Evolutionary conservation across 1,140 invertebrate species (phyloP).

Genomic region (Halesus radiatus): DNA sequence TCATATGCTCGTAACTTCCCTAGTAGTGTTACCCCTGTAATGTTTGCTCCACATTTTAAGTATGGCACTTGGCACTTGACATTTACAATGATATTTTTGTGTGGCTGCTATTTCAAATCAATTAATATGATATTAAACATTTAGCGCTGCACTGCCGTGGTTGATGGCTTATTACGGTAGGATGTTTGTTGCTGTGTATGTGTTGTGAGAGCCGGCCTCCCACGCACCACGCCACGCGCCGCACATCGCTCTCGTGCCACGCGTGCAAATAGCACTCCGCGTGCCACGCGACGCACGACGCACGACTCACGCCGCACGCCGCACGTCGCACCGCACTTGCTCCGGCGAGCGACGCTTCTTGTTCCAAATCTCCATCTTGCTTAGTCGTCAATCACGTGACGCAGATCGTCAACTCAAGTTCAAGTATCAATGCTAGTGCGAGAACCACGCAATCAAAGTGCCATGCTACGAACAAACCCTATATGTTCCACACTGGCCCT

Average conservation of each 20-base stretch:
- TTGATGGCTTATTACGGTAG: constrained; percentile 42
- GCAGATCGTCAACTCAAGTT: constrained; percentile 2
- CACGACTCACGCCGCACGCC: constrained; percentile 58
- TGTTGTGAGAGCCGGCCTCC: constrained; percentile 56
- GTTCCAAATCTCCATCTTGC: constrained; percentile 58
- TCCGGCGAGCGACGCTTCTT: constrained; percentile 48
- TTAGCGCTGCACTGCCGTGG: constrained; percentile 33
- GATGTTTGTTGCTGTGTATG: constrained; percentile 37
- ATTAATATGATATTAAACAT: constrained; percentile 36
- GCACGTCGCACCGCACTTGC: constrained; percentile 59
- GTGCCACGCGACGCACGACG: constrained; percentile 56
- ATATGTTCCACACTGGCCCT: constrained; percentile 42
- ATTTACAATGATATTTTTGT: constrained; percentile 53
- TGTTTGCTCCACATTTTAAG: constrained; percentile 53
- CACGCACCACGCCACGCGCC: constrained; percentile 60
- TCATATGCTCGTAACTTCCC: constrained; percentile 1
- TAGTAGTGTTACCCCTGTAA: constrained; percentile 47
- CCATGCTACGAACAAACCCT: constrained; percentile 49
- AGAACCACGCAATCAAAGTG: constrained; percentile 28
- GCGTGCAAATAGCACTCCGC: constrained; percentile 39
- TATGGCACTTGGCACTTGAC: constrained; percentile 56
- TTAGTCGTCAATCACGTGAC: constrained; percentile 38
- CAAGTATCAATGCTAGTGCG: neutral
- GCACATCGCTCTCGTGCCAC: no score
- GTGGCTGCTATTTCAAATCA: constrained; percentile 51